These are phyloP conservation scores for Papilio machaon DNA, from an alignment of 1,140 invertebrate species.

Conservation along the genomic window DNA sequence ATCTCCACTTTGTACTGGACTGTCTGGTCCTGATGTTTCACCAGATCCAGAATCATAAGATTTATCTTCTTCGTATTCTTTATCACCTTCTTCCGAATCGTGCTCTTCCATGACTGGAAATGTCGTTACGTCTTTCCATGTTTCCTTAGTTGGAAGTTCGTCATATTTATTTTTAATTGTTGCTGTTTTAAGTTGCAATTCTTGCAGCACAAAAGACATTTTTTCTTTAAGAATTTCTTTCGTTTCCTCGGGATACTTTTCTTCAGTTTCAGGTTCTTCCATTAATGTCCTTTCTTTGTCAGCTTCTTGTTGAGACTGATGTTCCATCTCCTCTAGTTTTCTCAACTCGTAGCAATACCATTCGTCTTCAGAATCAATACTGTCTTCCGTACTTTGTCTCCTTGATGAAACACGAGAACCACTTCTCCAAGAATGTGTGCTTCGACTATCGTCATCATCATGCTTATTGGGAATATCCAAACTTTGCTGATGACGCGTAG, in stretches of 20 bases:
- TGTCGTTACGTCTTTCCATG: slow-evolving; percentile 78
- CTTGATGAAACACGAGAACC: slow-evolving; percentile 93
- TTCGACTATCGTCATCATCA: slow-evolving; percentile 92
- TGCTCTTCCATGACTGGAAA: slow-evolving; percentile 71
- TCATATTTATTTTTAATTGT: slow-evolving; percentile 74
- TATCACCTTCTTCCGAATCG: slow-evolving; percentile 54
- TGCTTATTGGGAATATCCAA: slow-evolving; percentile 90
- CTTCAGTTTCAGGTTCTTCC: slow-evolving; percentile 83
- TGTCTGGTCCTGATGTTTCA: slow-evolving; percentile 93
- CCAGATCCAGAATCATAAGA: slow-evolving; percentile 86
- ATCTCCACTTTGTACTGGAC: slow-evolving; percentile 87
- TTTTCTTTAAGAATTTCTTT: slow-evolving; percentile 88
- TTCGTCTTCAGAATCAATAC: slow-evolving; percentile 96
- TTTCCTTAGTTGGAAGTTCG: slow-evolving; percentile 69
- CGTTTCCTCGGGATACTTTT: slow-evolving; percentile 80
- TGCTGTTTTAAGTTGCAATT: slow-evolving; percentile 87
- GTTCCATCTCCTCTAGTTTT: slow-evolving; percentile 93
- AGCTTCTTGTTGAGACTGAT: slow-evolving; percentile 86
- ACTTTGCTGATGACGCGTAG: slow-evolving; percentile 88
- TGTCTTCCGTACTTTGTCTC: slow-evolving; percentile 95
- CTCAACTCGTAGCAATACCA: slow-evolving; percentile 95
- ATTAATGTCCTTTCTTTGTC: slow-evolving; percentile 84
- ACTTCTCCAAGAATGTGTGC: slow-evolving; percentile 93
- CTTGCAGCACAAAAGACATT: slow-evolving; percentile 89
- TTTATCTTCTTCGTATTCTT: slow-evolving; percentile 77